These are phyloP conservation scores for Verasper variegatus DNA, from an alignment of 2,113 vertebrate species.

Conservation along the genomic window DNA sequence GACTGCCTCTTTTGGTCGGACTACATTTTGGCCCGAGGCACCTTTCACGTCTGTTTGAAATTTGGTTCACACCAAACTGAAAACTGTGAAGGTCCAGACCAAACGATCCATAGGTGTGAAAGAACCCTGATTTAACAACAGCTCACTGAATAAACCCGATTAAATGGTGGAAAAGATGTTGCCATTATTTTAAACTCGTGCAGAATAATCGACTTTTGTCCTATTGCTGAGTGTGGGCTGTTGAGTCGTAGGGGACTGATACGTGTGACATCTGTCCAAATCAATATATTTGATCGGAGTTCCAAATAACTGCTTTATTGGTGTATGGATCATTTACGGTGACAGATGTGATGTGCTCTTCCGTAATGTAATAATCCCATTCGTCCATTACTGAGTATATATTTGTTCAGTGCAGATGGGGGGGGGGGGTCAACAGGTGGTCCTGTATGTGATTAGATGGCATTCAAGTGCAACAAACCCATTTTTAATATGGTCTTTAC, in stretches of 20 bases:
- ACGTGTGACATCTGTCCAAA: conserved; percentile 52
- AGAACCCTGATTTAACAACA: no score
- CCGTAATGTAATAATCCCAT: conserved; percentile 23
- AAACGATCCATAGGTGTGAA: no score
- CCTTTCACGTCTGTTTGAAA: no score
- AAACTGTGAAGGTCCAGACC: no score
- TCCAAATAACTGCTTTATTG: conserved; percentile 35
- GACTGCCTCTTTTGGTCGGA: no score
- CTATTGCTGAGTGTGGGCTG: not conserved
- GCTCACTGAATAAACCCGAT: no score
- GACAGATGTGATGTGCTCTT: conserved; percentile 53
- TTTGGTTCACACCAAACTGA: no score
- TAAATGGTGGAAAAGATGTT: no score
- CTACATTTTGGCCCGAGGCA: no score
- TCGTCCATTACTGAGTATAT: conserved; percentile 4
- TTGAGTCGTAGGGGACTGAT: conserved; percentile 13
- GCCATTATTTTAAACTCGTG: conserved; percentile 11
- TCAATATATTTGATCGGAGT: conserved; percentile 53
- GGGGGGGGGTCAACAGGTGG: conserved; percentile 28
- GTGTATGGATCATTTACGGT: conserved; percentile 33
- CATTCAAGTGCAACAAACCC: conserved; percentile 20
- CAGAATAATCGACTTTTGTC: conserved; percentile 32
- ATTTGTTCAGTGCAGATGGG: conserved; percentile 25
- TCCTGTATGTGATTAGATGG: conserved; percentile 43
- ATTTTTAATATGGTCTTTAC: conserved; percentile 46